Conservation (phyloP, 2,797 vertebrate species). For the Crypturellus tataupa region DNA sequence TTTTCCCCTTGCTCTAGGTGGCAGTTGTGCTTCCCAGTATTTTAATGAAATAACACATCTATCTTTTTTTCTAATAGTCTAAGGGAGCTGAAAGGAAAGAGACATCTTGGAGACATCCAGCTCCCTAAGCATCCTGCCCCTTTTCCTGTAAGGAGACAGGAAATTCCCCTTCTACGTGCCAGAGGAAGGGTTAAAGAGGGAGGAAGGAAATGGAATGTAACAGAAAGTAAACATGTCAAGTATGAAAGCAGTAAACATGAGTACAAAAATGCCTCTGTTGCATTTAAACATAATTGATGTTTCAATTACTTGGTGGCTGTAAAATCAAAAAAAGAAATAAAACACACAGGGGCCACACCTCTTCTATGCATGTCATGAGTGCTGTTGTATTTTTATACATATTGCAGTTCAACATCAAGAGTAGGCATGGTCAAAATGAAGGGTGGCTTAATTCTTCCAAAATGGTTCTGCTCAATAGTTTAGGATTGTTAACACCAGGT, state of each 20-base stretch:
- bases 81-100: background rate
- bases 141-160: background rate
- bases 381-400: background rate
- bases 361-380: background rate
- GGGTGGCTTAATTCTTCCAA: background rate
- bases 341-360: background rate
- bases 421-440: background rate
- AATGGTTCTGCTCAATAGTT: background rate
- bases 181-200: background rate
- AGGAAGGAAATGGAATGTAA: conserved; percentile 28
- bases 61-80: background rate
- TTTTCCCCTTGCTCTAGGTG: background rate
- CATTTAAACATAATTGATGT: background rate
- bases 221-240: conserved; percentile 32
- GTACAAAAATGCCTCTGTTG: background rate
- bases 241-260: background rate
- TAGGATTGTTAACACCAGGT: rapidly evolving
- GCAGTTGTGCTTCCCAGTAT: rapidly evolving
- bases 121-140: background rate
- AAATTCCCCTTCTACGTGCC: background rate
- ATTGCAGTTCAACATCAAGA: background rate
- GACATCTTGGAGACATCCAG: rapidly evolving
- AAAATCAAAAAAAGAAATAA: background rate
- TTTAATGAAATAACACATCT: rapidly evolving
- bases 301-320: background rate